Conservation (phyloP, 37 sponge, comb jelly and placozoan genomes). For the Chondrilla cf. caribensis region DNA sequence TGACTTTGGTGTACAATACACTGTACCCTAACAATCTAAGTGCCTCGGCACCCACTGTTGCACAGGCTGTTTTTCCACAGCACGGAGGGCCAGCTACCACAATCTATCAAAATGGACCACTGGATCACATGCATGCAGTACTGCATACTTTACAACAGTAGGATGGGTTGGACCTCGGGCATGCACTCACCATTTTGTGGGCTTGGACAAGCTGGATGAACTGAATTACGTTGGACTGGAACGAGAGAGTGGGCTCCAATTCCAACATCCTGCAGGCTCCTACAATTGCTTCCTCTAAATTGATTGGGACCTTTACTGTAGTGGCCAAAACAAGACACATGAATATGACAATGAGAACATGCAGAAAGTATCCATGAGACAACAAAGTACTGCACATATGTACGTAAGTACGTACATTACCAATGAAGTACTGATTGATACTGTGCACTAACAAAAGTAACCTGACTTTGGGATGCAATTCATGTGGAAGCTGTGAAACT, state of each 20-base stretch:
- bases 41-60: conserved; percentile 1
- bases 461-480: too few relatives aligned
- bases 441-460: too few relatives aligned
- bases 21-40: not conserved
- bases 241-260: not conserved
- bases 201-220: conserved; percentile 18
- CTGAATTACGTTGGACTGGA: conserved; percentile 18
- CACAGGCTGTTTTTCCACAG: conserved; percentile 14
- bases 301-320: not conserved
- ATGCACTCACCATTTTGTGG: not conserved
- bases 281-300: conserved; percentile 5
- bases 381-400: too few relatives aligned
- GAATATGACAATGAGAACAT: not conserved
- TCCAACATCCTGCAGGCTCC: conserved; percentile 3
- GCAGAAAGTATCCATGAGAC: too few relatives aligned
- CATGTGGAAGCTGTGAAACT: too few relatives aligned
- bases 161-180: too few relatives aligned
- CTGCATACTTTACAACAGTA: too few relatives aligned
- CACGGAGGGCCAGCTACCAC: not conserved
- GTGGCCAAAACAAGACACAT: not conserved
- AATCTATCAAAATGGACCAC: not conserved
- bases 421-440: too few relatives aligned
- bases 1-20: not conserved
- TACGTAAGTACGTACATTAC: too few relatives aligned
- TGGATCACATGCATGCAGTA: too few relatives aligned